Evolutionary conservation across 2,888 invertebrate species (phyloP), one percentile per base, ranked within the genome.

Genomic region (Hemicrepidius hirtus): DNA sequence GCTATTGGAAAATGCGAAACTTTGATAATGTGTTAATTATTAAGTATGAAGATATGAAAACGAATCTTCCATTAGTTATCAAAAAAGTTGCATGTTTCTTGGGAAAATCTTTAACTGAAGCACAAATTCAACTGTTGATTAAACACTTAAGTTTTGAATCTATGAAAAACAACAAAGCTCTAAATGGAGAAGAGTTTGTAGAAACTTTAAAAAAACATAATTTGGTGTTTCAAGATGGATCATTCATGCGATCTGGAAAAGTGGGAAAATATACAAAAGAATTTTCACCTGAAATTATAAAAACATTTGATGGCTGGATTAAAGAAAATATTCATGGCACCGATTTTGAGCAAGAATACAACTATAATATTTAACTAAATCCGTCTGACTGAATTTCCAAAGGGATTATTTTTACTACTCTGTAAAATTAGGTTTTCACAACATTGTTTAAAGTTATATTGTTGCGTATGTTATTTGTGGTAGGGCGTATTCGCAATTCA

Each of bases 21-120:
- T 86, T 92, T 75, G 87, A 90, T 0, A 93, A 93, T 82, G 85
- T 94, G 75, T 84, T 94, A 2, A 93, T 93, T 78, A 84, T 94
- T 55, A 92, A 92, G 81, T 95, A 94, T 78, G 94, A 94, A 84
- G 93, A 94, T 77, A 89, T 94, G 84, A 88, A 90, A 49, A 87
- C 87, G 82, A 91, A 72, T 57, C 53, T 63, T 21, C 57, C 28
- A 16, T 10, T 21, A 7, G 59, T 74, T 12, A 68, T 74, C 49
- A 53, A 50, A 71, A 37, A 63, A 57, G 67, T 74, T 46, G 77
- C 82, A 4, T 63, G 75, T 44, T 84, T 84, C 68, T 68, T 84
- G 32, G 79, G 76, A 4, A 81, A 80, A 70, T 62, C 76, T 9
- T 57, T 84, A 12, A 76, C 75, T 0, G 71, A 76, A 3, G 76